Conservation (phyloP, 2,888 invertebrate genomes). For the Coelogynopora nodosa region DNA sequence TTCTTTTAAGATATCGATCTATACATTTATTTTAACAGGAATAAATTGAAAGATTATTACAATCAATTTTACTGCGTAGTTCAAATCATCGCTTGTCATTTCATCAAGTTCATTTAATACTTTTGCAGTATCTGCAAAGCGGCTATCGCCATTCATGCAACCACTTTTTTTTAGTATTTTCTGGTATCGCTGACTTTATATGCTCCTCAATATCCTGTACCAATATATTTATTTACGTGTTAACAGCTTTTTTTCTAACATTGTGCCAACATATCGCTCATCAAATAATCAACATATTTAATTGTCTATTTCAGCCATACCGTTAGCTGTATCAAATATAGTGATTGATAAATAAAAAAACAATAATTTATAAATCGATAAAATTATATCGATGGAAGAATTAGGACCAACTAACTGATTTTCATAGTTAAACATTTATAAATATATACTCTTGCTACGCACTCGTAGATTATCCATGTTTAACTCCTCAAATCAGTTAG, state of each 20-base stretch:
- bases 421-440: too few relatives aligned
- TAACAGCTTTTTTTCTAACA: slow-evolving; percentile 3
- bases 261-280: neutral
- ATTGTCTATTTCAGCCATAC: neutral
- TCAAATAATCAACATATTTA: slow-evolving; percentile 6
- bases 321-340: neutral
- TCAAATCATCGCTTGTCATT: slow-evolving; percentile 11
- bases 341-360: slow-evolving; percentile 31
- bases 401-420: slow-evolving; percentile 5
- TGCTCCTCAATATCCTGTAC: slow-evolving; percentile 24
- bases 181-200: slow-evolving; percentile 20
- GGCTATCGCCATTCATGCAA: slow-evolving; percentile 1
- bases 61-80: slow-evolving; percentile 10
- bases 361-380: neutral
- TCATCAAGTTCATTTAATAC: slow-evolving; percentile 2
- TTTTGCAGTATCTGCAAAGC: neutral
- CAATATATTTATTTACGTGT: neutral
- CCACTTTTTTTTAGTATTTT: neutral
- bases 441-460: neutral
- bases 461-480: slow-evolving; percentile 8
- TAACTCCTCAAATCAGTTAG: neutral
- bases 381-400: slow-evolving; percentile 17
- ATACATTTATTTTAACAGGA: slow-evolving; percentile 22
- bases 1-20: slow-evolving; percentile 4
- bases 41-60: too few relatives aligned